A percentile compares a stretch with the other conserved stretches of the same genome.
These are phyloP conservation scores for Acanthosoma haemorrhoidale DNA, from an alignment of 2,888 invertebrate species.

Conservation along the genomic window DNA sequence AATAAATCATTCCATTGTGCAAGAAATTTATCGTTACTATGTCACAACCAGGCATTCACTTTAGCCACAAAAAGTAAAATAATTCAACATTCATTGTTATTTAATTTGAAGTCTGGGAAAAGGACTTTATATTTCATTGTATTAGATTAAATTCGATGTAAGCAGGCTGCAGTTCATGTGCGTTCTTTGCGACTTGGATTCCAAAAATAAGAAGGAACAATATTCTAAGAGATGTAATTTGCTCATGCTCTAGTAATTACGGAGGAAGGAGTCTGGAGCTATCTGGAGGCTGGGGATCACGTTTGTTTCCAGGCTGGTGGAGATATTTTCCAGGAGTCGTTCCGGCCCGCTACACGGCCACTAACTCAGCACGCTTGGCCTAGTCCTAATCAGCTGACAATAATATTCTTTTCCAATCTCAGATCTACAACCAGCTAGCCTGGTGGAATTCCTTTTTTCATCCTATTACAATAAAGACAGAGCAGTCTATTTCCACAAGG, in stretches of 20 bases:
- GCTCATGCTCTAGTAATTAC: slow-evolving; percentile 7
- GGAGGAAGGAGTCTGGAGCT: too few species aligned
- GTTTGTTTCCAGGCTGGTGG: not conserved
- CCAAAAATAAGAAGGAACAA: too few species aligned
- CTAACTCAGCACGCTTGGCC: slow-evolving; percentile 7
- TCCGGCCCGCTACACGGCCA: not conserved
- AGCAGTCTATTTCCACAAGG: not conserved
- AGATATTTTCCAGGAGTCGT: slow-evolving; percentile 9
- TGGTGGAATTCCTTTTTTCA: slow-evolving; percentile 3
- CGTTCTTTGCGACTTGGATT: too few species aligned
- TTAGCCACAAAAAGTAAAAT: too few species aligned
- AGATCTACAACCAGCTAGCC: slow-evolving; percentile 3
- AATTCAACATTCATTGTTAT: too few species aligned
- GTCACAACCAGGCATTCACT: too few species aligned
- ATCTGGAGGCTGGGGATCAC: not conserved
- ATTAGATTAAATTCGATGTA: too few species aligned
- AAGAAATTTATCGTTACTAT: too few species aligned
- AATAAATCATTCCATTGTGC: too few species aligned
- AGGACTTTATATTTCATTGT: too few species aligned
- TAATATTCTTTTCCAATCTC: slow-evolving; percentile 13
- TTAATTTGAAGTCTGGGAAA: too few species aligned
- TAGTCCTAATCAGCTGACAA: slow-evolving; percentile 10
- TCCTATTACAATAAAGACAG: slow-evolving; percentile 4
- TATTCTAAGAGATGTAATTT: not conserved
- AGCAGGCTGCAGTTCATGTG: too few species aligned